A percentile compares a stretch with the other conserved stretches of the same genome.
Evolutionary conservation across 2,888 invertebrate genomes (phyloP).

Genomic region (Mayetiola destructor): DNA sequence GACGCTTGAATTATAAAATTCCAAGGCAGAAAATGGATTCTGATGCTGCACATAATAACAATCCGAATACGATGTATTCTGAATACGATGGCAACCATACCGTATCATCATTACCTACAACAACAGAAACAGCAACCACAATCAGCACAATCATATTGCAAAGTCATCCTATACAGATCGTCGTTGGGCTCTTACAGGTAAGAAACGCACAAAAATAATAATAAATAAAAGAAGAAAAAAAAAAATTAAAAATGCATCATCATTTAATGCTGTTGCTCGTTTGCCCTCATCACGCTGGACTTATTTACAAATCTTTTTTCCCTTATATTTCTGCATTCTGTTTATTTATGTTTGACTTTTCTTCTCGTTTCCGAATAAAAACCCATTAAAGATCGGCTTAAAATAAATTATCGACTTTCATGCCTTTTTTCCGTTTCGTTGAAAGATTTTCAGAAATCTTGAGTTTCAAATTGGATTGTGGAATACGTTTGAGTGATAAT

Average conservation of each 20-base stretch:
- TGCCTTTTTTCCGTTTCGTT: too few species aligned
- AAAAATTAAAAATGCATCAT: slow-evolving; percentile 2
- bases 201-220: slow-evolving; percentile 29
- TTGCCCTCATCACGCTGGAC: too few species aligned
- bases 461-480: too few species aligned
- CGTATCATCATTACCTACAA: neutral
- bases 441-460: too few species aligned
- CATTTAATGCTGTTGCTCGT: too few species aligned
- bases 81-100: neutral
- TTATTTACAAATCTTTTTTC: too few species aligned
- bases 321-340: neutral
- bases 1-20: neutral
- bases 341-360: neutral
- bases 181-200: slow-evolving; percentile 80
- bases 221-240: neutral
- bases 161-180: slow-evolving; percentile 70
- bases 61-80: neutral
- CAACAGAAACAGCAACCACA: slow-evolving; percentile 37
- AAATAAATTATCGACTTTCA: slow-evolving; percentile 8
- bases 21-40: neutral
- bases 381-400: slow-evolving; percentile 8
- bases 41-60: neutral
- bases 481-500: too few species aligned
- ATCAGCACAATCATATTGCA: slow-evolving; percentile 84
- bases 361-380: neutral